Conservation (phyloP, 2,888 invertebrate genomes). For the Phortica magna region DNA sequence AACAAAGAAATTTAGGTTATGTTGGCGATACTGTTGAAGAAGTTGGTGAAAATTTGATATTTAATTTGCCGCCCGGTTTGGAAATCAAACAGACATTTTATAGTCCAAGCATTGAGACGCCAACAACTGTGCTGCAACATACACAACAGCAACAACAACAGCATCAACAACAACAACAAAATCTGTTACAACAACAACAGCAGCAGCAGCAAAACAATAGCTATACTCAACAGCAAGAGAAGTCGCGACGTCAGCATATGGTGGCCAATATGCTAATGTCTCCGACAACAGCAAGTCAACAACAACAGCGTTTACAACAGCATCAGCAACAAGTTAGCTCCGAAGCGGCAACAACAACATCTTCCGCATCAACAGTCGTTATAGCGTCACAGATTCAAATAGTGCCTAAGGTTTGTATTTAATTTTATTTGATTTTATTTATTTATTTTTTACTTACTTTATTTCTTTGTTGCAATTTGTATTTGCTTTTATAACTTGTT, state of each 20-base stretch:
- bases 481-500: slow-evolving; percentile 26
- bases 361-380: slow-evolving; percentile 51
- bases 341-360: slow-evolving; percentile 38
- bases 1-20: slow-evolving; percentile 72
- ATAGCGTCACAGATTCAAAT: slow-evolving; percentile 78
- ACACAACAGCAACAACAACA: slow-evolving; percentile 64
- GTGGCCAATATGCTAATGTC: slow-evolving; percentile 76
- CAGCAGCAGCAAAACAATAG: slow-evolving; percentile 43
- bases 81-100: slow-evolving; percentile 74
- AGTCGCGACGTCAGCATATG: slow-evolving; percentile 70
- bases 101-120: slow-evolving; percentile 50
- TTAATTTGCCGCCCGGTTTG: slow-evolving; percentile 72
- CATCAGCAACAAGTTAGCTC: slow-evolving; percentile 48
- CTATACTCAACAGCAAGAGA: slow-evolving; percentile 58
- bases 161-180: slow-evolving; percentile 53
- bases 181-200: slow-evolving; percentile 40
- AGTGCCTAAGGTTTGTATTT: slow-evolving; percentile 77
- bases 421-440: slow-evolving; percentile 63
- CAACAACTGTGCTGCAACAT: slow-evolving; percentile 58
- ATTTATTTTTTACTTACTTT: slow-evolving; percentile 25
- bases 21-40: slow-evolving; percentile 59
- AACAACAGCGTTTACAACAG: slow-evolving; percentile 54
- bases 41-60: slow-evolving; percentile 71
- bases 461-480: slow-evolving; percentile 32
- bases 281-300: slow-evolving; percentile 76